Base-by-base conservation (phyloP, 1,140 invertebrate species). In the Drosophila cardini region DNA sequence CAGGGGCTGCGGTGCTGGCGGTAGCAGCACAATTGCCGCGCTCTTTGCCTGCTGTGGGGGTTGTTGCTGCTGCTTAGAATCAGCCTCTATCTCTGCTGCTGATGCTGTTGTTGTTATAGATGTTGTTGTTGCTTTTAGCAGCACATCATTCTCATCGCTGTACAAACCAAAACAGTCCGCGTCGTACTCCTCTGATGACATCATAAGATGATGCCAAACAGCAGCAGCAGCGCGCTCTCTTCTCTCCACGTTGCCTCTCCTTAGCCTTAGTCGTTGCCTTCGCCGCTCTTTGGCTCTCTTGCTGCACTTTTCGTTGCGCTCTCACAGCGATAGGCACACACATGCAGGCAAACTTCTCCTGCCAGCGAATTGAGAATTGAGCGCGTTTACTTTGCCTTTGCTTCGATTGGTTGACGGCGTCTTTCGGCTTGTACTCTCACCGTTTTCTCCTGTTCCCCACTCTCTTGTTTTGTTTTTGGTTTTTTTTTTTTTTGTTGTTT, bases 101-200 rank as follows among this genome's bases (percentile, higher is more conserved):
- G 67, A 18, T 67, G 76, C 36, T 69, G 81, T 15, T 68, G 64
- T 46, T 80, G 70, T 16, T 58, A 76, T 40, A 75, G 64, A 36
- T 67, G 46, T 45, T 79, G 77, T 78, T 67, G 72, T 81, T 50
- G 83, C 86, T 95, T 97, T 97, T 95, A 97, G 96, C 94, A 96
- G 94, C 93, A 97, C 95, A 94, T 95, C 95, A 95, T 96, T 96
- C 95, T 91, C 90, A 84, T 89, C 80, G 84, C 95, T 96, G 94
- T 96, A 97, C 95, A 96, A 95, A 94, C 96, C 96, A 95, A 96
- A 96, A 94, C 95, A 95, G 93, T 96, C 95, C 79, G 95, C 84
- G 95, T 95, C 84, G 95, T 97, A 96, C 96, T 97, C 96, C 95
- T 97, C 96, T 95, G 96, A 97, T 97, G 96, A 97, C 96, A 97